These are phyloP conservation scores for Cotesia congregata DNA, from an alignment of 2,888 invertebrate genomes.

Conservation along the genomic window DNA sequence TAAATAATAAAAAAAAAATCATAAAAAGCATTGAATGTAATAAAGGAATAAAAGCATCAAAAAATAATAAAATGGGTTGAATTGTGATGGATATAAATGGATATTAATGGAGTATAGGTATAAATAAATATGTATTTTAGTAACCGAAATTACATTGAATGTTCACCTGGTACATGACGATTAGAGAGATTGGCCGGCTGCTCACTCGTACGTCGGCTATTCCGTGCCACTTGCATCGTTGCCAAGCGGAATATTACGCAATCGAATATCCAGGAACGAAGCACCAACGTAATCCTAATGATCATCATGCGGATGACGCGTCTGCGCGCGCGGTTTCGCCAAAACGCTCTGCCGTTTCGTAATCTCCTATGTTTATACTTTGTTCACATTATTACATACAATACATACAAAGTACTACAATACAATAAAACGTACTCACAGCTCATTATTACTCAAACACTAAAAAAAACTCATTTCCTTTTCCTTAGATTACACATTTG, in stretches of 20 bases:
- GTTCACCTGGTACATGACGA: conserved; percentile 33
- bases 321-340: conserved; percentile 41
- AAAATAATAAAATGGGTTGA: neutral
- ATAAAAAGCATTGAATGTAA: no score
- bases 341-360: conserved; percentile 32
- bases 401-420: neutral
- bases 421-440: no score
- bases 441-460: neutral
- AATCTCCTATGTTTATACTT: conserved; percentile 23
- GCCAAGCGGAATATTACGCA: conserved; percentile 43
- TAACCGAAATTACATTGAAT: conserved; percentile 28
- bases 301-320: conserved; percentile 44
- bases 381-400: neutral
- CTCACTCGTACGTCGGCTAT: conserved; percentile 22
- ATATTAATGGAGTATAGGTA: neutral
- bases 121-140: conserved; percentile 17
- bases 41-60: neutral
- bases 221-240: conserved; percentile 42
- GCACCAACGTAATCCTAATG: conserved; percentile 45
- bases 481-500: neutral
- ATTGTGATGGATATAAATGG: neutral
- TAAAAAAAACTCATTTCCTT: conserved; percentile 10
- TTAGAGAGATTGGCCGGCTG: conserved; percentile 30
- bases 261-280: conserved; percentile 40
- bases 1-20: no score